Evolutionary conservation across 2,888 invertebrate species (phyloP).

Genomic region (Cylindroiulus punctatus): DNA sequence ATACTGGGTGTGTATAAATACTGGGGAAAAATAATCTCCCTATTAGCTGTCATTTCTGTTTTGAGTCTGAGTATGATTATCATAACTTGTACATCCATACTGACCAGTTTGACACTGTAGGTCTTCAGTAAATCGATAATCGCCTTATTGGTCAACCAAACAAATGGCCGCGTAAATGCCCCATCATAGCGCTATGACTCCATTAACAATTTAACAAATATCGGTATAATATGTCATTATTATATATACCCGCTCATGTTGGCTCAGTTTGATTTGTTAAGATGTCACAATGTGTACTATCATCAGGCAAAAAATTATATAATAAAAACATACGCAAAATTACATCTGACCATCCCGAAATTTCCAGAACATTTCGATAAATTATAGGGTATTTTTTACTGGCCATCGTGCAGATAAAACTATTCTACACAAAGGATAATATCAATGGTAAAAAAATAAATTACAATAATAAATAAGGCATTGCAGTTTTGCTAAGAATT

Average conservation of each 20-base stretch:
- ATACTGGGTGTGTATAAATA: background rate
- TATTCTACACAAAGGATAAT: background rate
- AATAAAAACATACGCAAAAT: background rate
- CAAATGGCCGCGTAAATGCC: background rate
- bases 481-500: background rate
- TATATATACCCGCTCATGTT: background rate
- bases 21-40: background rate
- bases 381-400: background rate
- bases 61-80: background rate
- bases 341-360: background rate
- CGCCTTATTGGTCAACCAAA: background rate
- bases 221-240: background rate
- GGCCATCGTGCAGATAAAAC: no score
- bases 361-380: background rate
- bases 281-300: slow-evolving; percentile 1
- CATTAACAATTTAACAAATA: background rate
- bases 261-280: slow-evolving; percentile 12
- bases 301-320: background rate
- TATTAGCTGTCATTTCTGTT: background rate
- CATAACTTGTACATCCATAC: background rate
- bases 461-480: slow-evolving; percentile 10
- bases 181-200: no score
- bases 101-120: background rate
- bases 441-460: background rate
- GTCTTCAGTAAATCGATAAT: background rate